Conservation (phyloP, 2,113 vertebrate species). For the Myrmophylax atrothorax region DNA sequence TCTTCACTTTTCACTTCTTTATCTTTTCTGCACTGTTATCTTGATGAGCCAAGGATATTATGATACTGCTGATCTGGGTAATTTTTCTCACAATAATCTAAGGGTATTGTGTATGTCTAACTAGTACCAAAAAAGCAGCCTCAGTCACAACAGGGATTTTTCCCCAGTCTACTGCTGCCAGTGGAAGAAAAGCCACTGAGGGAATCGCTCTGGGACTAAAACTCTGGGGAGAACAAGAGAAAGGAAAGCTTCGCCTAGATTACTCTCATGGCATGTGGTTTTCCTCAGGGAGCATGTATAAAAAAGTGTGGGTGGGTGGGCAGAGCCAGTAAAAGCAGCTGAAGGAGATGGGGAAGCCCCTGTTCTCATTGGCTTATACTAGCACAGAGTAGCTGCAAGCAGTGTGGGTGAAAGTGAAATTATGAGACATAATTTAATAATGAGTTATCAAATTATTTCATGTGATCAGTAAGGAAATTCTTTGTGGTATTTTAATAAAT, state of each 20-base stretch:
- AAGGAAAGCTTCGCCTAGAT: background rate
- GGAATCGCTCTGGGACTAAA: accelerated
- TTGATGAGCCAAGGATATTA: background rate
- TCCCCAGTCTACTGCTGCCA: accelerated
- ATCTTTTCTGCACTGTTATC: background rate
- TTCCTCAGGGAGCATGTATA: background rate
- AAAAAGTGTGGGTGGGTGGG: background rate
- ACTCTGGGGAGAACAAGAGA: background rate
- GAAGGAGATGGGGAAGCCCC: background rate
- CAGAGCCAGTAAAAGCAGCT: background rate
- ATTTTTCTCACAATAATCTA: background rate
- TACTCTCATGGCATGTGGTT: background rate
- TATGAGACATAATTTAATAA: background rate
- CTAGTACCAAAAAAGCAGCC: background rate
- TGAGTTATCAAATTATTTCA: background rate
- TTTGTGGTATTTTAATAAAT: background rate
- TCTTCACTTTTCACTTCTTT: background rate
- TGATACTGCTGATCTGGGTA: background rate
- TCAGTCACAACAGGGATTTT: background rate
- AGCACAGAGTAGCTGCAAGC: background rate
- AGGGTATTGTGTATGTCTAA: background rate
- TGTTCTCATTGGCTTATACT: accelerated
- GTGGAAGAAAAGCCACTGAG: background rate
- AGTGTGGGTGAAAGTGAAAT: background rate
- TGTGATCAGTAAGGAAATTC: background rate